Evolutionary conservation across 2,797 vertebrate species (phyloP).

Genomic region (Premnoplex brunnescens): DNA sequence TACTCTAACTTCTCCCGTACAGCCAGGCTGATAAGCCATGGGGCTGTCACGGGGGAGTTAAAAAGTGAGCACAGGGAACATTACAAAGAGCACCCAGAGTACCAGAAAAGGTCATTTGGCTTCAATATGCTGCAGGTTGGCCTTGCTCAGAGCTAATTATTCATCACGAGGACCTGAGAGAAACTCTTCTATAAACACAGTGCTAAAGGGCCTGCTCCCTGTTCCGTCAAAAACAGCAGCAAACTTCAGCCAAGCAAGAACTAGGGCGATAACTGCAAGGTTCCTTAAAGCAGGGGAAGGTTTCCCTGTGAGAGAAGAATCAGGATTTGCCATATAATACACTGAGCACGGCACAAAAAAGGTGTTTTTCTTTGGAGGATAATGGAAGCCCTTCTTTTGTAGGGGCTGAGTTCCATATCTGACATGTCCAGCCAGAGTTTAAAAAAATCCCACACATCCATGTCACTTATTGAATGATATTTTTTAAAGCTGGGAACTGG

Average conservation of each 20-base stretch:
- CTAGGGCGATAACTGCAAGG: background rate
- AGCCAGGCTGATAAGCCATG: background rate
- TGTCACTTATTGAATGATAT: slow-evolving; percentile 22
- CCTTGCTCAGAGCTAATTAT: background rate
- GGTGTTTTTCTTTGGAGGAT: background rate
- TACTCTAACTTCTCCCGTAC: background rate
- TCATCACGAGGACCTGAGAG: background rate
- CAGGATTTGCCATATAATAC: background rate
- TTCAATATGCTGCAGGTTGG: background rate
- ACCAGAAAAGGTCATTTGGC: background rate
- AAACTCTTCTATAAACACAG: background rate
- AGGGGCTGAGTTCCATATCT: background rate
- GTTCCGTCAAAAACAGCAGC: background rate
- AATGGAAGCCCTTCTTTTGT: background rate
- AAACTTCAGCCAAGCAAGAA: background rate
- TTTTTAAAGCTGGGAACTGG: slow-evolving; percentile 32
- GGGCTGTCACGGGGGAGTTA: background rate
- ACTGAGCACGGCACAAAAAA: background rate
- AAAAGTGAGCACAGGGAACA: background rate
- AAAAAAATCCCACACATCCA: background rate
- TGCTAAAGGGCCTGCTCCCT: background rate
- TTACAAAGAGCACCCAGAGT: background rate
- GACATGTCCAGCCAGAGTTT: background rate
- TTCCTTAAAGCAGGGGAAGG: background rate
- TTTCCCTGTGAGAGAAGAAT: background rate